A percentile compares a stretch with the other conserved stretches of the same genome.
phyloP scores from a whole-genome alignment of 2,888 invertebrate species.

The Neocrepidodera transversa region DNA sequence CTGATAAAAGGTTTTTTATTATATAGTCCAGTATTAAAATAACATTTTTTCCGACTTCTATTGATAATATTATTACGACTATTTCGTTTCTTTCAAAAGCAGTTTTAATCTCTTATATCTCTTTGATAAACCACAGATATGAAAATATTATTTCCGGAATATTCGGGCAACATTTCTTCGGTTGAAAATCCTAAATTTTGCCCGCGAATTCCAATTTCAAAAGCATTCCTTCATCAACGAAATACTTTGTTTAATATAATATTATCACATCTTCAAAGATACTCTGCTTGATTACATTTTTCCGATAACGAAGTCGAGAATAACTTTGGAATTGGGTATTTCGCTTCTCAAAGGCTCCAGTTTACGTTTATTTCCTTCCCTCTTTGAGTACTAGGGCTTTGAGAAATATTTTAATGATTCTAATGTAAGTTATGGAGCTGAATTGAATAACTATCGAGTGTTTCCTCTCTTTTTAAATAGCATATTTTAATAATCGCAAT shows the following conservation, averaged over 20 bases:
- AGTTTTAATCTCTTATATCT: too few species aligned
- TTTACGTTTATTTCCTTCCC: conserved; percentile 19
- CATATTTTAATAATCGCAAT: too few species aligned
- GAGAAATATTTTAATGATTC: conserved; percentile 25
- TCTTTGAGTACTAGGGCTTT: conserved; percentile 19
- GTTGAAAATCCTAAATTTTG: conserved; percentile 8
- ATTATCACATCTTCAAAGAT: conserved; percentile 31
- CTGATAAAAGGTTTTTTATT: too few species aligned
- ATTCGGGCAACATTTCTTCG: conserved; percentile 2
- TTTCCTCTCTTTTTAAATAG: neutral
- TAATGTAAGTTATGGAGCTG: conserved; percentile 19
- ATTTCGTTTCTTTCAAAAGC: too few species aligned
- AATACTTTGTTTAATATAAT: conserved; percentile 31
- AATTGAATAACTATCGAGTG: conserved; percentile 8
- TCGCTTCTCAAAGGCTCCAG: conserved; percentile 25
- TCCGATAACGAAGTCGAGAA: conserved; percentile 30
- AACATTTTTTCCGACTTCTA: too few species aligned
- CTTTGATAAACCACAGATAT: too few species aligned
- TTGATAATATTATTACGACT: too few species aligned
- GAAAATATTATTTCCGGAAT: too few species aligned
- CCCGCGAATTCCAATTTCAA: conserved; percentile 19
- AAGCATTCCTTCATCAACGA: conserved; percentile 24
- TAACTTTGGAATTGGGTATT: conserved; percentile 31
- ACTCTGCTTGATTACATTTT: conserved; percentile 32
- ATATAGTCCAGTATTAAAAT: too few species aligned